A percentile compares a stretch with the other conserved stretches of the same genome.
phyloP scores from a whole-genome alignment of 2,888 invertebrate species.

The Hanleya hanleyi region DNA sequence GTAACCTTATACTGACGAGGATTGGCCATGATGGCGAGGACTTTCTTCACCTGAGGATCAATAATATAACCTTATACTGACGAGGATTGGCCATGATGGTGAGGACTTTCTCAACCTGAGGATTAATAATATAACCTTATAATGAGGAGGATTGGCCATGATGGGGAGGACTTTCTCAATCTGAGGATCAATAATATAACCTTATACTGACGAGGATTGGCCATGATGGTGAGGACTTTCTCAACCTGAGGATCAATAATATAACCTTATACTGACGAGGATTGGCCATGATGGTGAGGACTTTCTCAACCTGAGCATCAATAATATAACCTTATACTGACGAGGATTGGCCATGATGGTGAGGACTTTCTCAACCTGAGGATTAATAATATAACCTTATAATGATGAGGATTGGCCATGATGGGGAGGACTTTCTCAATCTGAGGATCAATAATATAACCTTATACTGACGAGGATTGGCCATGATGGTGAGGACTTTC shows the following conservation, averaged over 20 bases:
- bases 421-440: too few species aligned
- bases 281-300: constrained; percentile 98
- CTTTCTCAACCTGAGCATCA: constrained; percentile 96
- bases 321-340: too few species aligned
- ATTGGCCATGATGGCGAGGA: constrained; percentile 98
- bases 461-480: constrained; percentile 99
- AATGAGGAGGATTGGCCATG: constrained; percentile 97
- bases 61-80: too few species aligned
- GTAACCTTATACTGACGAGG: constrained; percentile 99
- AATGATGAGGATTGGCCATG: too few species aligned
- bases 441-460: too few species aligned
- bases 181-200: too few species aligned
- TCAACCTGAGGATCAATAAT: constrained; percentile 91
- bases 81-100: constrained; percentile 99
- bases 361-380: constrained; percentile 94
- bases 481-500: constrained; percentile 98
- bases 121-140: constrained; percentile 95
- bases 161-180: constrained; percentile 99
- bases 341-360: constrained; percentile 99
- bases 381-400: too few species aligned
- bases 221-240: constrained; percentile 98
- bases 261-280: constrained; percentile 99
- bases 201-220: constrained; percentile 99
- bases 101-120: constrained; percentile 94
- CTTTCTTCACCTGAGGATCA: constrained; percentile 93